These are phyloP conservation scores for Miniopterus natalensis DNA, from an alignment of 2,113 vertebrate species.

Conservation along the genomic window DNA sequence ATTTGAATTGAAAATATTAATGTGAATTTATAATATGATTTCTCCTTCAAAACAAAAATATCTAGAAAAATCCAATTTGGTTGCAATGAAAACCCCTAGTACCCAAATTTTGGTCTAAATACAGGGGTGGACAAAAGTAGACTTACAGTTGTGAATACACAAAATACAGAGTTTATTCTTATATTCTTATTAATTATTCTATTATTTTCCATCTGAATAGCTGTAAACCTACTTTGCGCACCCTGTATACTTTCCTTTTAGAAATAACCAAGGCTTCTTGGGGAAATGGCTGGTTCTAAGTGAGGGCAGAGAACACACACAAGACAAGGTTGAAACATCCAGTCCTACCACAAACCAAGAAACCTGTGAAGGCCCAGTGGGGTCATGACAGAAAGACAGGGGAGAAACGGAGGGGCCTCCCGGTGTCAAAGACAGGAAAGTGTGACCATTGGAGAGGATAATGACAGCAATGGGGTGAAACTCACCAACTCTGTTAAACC, in stretches of 20 bases:
- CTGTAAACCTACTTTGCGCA: neutral
- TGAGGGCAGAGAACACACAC: neutral
- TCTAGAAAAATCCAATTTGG: neutral
- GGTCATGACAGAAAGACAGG: neutral
- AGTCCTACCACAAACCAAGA: neutral
- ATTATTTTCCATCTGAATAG: no score
- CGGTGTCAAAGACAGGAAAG: neutral
- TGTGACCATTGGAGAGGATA: neutral
- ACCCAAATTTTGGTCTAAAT: neutral
- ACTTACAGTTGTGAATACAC: neutral
- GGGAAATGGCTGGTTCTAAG: neutral
- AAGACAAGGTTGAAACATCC: neutral
- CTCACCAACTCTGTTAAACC: neutral
- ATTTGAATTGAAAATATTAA: slow-evolving; percentile 52
- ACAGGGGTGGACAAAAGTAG: neutral
- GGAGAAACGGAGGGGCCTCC: neutral
- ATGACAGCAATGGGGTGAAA: neutral
- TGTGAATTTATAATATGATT: slow-evolving; percentile 14
- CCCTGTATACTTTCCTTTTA: neutral
- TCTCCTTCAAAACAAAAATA: neutral
- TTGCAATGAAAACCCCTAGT: neutral
- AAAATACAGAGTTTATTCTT: no score
- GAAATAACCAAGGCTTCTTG: neutral
- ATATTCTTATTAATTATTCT: no score
- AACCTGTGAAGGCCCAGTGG: neutral